Base-by-base conservation (phyloP, 2,797 vertebrate genomes). In the Coilia nasus region DNA sequence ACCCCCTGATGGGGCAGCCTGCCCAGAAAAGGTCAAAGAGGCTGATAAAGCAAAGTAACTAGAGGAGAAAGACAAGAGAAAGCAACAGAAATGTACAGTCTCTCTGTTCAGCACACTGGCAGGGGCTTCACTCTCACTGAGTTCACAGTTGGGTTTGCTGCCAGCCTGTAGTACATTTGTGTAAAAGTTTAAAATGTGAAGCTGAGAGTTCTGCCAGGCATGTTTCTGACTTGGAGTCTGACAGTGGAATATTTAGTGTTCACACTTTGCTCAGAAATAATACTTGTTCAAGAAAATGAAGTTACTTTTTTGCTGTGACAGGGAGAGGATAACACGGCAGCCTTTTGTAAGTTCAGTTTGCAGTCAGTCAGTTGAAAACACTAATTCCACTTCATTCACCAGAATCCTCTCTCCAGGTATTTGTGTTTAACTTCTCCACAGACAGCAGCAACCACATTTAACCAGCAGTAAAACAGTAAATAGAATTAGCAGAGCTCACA, bases 291-390 rank as follows among this genome's bases (percentile, higher is more conserved):
- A 78, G 71, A 31, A 78, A 78, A 78, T 10, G 17, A 15, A 78
- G 44, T 44, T 44, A 78, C 31, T 78, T 21, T 78, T 78, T 44
- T 78, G 71, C 15, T 3, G 35, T 41, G 71, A 35, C 35, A 78
- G 71, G 71, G 17, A 31, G 60, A 62, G 11, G 14, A 71, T 28
- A 71, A 31, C 4, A 71, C 64, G 15, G 3, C 25, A 14, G 64
- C 64, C 23, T 71, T 71, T 75, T 41, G 6, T 67, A 14, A 28
- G 23, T 67, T 78, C 35, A 78, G 0, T 7, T 78, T 44, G 44
- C 21, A 78, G 71, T 78, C 71, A 78, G 71, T 78, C 71, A 10
- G 71, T 78, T 78, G 71, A 78, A 78, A 44, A 78, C 17, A 19
- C 31, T 25, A 78, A 78, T 78, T 78, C 7, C 71, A 78, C 71